These are phyloP conservation scores for Cryptops parisi DNA, from an alignment of 2,888 invertebrate genomes.

Conservation along the genomic window DNA sequence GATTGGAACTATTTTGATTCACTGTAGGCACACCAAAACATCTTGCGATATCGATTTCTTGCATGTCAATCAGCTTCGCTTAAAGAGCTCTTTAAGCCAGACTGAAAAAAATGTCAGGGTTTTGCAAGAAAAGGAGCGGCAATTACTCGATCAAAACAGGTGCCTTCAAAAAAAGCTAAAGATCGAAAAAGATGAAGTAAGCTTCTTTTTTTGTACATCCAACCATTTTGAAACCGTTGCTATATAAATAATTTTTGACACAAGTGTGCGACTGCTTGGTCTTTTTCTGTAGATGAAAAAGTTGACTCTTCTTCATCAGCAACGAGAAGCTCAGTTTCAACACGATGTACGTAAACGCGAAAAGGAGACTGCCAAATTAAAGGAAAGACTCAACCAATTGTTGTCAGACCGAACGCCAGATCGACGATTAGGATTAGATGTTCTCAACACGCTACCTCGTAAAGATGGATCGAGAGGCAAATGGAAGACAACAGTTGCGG, in stretches of 20 bases:
- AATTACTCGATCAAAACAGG: conserved; percentile 1
- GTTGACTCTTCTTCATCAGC: background rate
- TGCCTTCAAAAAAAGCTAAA: conserved; percentile 8
- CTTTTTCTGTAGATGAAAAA: conserved; percentile 1
- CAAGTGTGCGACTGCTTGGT: background rate
- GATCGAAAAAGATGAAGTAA: conserved; percentile 4
- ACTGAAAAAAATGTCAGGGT: background rate
- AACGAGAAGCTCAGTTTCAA: conserved; percentile 5
- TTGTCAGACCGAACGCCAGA: conserved; percentile 1
- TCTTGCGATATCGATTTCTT: conserved; percentile 7
- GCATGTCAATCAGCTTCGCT: background rate
- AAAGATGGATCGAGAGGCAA: conserved; percentile 8
- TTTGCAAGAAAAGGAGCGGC: conserved; percentile 5
- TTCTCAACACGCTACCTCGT: conserved; percentile 4
- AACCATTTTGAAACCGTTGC: background rate
- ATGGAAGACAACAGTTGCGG: conserved; percentile 7
- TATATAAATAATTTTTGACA: background rate
- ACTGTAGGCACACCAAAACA: too few relatives aligned
- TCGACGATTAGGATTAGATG: background rate
- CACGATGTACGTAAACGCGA: conserved; percentile 9
- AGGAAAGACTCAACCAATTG: conserved; percentile 4
- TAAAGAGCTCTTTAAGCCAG: conserved; percentile 1
- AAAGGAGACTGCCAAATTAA: background rate
- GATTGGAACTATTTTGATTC: too few relatives aligned
- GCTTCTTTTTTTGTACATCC: too few relatives aligned